Evolutionary conservation across 2,113 vertebrate species (phyloP).

Genomic region (Motacilla alba): DNA sequence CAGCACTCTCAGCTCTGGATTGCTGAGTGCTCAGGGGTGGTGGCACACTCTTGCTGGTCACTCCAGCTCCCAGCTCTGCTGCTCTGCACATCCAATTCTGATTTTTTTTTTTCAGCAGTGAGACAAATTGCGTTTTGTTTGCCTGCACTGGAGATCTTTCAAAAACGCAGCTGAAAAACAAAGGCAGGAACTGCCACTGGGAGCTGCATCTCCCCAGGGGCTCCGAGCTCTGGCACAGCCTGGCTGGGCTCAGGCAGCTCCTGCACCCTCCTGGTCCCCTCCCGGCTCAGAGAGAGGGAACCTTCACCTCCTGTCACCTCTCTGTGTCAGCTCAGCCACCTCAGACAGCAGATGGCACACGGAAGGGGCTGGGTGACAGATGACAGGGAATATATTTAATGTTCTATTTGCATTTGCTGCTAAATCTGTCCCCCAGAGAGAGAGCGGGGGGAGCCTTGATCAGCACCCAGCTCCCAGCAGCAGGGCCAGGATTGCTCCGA

Average conservation of each 20-base stretch:
- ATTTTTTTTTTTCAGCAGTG: background rate
- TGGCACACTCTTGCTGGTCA: background rate
- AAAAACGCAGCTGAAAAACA: background rate
- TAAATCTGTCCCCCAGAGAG: background rate
- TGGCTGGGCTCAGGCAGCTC: background rate
- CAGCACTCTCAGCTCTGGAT: background rate
- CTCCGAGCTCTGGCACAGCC: background rate
- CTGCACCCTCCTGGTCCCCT: background rate
- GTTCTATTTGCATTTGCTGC: constrained; percentile 28
- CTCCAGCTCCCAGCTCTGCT: background rate
- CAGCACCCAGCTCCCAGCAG: background rate
- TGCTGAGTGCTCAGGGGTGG: background rate
- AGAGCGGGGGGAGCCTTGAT: background rate
- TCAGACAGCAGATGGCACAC: constrained; percentile 8
- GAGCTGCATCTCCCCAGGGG: background rate
- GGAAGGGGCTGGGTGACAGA: background rate
- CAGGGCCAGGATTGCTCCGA: background rate
- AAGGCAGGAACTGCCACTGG: background rate
- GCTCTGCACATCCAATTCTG: background rate
- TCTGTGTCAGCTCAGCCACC: background rate
- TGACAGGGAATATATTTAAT: constrained; percentile 10
- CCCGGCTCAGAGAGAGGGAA: background rate
- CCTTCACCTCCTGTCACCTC: background rate
- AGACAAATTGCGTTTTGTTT: background rate
- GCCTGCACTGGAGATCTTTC: background rate